phyloP scores from a whole-genome alignment of 1,140 invertebrate genomes.

The Trissolcus basalis region DNA sequence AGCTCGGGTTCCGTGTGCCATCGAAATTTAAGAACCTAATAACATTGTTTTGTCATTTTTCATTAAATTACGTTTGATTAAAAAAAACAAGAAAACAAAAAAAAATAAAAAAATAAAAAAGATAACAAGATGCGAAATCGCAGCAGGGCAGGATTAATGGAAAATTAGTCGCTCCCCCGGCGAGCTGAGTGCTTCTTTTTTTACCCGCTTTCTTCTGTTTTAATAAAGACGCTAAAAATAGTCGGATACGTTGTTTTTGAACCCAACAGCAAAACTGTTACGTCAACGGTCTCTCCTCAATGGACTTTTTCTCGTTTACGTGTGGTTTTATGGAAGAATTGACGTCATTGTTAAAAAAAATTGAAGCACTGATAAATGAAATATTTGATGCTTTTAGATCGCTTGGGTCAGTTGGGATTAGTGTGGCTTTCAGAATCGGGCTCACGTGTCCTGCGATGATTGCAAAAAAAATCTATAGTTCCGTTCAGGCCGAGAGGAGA shows the following conservation, averaged over 20 bases:
- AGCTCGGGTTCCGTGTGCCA: conserved; percentile 9
- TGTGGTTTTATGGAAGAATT: neutral
- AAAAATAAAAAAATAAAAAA: no score
- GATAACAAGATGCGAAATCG: conserved; percentile 18
- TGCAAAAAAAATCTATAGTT: no score
- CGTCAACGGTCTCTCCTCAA: neutral
- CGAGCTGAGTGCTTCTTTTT: neutral
- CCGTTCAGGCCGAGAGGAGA: no score
- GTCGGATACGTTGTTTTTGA: neutral
- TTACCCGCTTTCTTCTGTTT: conserved; percentile 8
- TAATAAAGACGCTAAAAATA: conserved; percentile 36
- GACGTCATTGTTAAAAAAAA: conserved; percentile 4
- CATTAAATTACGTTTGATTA: conserved; percentile 19
- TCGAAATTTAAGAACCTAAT: conserved; percentile 15
- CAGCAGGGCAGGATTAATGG: conserved; percentile 8
- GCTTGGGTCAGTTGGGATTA: neutral
- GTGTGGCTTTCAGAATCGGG: neutral
- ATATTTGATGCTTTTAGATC: conserved; percentile 7
- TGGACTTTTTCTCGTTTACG: neutral
- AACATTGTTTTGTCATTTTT: conserved; percentile 6
- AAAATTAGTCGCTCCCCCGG: conserved; percentile 10
- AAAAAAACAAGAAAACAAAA: no score
- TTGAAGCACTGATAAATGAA: neutral
- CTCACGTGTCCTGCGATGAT: no score
- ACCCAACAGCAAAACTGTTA: neutral